Conservation (phyloP, 2,113 vertebrate genomes). For the Plestiodon gilberti region DNA sequence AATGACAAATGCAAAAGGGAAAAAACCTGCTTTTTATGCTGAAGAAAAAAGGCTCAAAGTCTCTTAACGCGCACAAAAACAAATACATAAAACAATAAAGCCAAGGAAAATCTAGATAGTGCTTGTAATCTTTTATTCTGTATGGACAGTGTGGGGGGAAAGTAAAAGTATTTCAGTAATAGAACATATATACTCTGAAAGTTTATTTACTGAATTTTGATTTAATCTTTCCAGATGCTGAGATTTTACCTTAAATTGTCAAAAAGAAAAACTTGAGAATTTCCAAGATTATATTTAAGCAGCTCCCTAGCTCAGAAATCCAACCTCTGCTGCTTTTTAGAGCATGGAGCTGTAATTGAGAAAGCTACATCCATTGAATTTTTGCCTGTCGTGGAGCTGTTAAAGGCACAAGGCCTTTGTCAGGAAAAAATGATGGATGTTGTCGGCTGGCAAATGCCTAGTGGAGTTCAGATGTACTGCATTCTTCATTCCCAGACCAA, state of each 20-base stretch:
- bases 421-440: neutral
- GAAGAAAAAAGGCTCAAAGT: neutral
- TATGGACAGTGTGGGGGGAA: neutral
- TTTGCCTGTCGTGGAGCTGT: neutral
- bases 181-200: neutral
- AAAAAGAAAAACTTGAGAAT: neutral
- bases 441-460: neutral
- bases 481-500: neutral
- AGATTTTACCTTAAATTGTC: neutral
- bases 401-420: neutral
- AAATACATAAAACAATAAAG: neutral
- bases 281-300: neutral
- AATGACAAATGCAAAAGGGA: neutral
- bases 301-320: neutral
- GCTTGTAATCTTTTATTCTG: neutral
- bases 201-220: neutral
- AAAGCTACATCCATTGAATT: neutral
- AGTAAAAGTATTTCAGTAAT: neutral
- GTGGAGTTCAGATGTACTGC: neutral
- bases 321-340: neutral
- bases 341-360: neutral
- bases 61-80: neutral
- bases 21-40: neutral
- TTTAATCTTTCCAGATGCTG: slow-evolving; percentile 7
- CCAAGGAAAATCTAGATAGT: neutral